Conservation (phyloP, 2,888 invertebrate species). For the Rosalia funebris region DNA sequence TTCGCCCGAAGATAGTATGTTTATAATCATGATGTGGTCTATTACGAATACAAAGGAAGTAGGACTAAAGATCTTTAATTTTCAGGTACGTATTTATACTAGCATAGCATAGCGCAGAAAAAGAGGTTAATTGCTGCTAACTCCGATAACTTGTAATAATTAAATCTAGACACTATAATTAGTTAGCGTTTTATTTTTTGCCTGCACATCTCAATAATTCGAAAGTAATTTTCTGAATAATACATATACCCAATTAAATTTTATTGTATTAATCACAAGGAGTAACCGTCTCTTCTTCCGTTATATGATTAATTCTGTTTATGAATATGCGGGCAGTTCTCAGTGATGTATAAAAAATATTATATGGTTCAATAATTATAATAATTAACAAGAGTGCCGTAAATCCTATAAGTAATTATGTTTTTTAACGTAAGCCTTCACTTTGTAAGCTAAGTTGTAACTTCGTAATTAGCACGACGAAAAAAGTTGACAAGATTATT, state of each 20-base stretch:
- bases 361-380: slow-evolving; percentile 30
- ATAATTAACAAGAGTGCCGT: slow-evolving; percentile 23
- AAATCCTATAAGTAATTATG: slow-evolving; percentile 22
- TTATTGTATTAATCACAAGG: slow-evolving; percentile 17
- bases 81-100: too few relatives aligned
- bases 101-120: too few relatives aligned
- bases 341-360: slow-evolving; percentile 22
- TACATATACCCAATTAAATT: slow-evolving; percentile 18
- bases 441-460: slow-evolving; percentile 8
- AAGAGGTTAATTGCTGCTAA: too few relatives aligned
- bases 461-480: slow-evolving; percentile 5
- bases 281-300: background rate
- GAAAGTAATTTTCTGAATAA: slow-evolving; percentile 17
- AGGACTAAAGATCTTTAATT: too few relatives aligned
- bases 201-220: background rate
- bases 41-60: too few relatives aligned
- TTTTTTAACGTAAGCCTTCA: slow-evolving; percentile 27
- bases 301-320: slow-evolving; percentile 15
- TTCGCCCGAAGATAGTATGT: too few relatives aligned
- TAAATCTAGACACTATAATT: too few relatives aligned
- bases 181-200: too few relatives aligned
- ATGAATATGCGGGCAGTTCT: slow-evolving; percentile 16
- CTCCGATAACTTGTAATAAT: too few relatives aligned
- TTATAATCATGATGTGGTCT: too few relatives aligned
- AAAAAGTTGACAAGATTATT: slow-evolving; percentile 14